Percentiles rank a stretch among this genome's conserved stretches.
Evolutionary conservation across 1,140 invertebrate genomes (phyloP).

Genomic region (Drosophila nikananu): DNA sequence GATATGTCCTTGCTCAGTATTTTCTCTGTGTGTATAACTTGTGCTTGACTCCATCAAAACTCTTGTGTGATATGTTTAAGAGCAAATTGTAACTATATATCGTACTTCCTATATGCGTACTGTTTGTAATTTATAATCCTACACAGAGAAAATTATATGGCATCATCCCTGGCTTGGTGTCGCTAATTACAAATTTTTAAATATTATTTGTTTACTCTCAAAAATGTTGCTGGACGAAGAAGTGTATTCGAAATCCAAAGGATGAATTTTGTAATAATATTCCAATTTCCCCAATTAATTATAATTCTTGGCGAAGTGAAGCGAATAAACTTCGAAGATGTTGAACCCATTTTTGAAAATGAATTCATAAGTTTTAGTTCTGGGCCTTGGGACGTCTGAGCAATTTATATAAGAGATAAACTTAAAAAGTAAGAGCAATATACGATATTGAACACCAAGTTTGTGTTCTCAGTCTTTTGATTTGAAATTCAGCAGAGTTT

Average conservation of each 20-base stretch:
- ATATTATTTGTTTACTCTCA: slow-evolving; percentile 9
- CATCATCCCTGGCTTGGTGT: slow-evolving; percentile 6
- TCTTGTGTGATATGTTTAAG: slow-evolving; percentile 80
- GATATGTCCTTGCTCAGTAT: background rate
- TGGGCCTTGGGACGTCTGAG: slow-evolving; percentile 66
- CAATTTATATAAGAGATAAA: slow-evolving; percentile 56
- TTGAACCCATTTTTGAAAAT: slow-evolving; percentile 40
- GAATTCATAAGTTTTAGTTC: slow-evolving; percentile 27
- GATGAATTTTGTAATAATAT: slow-evolving; percentile 8
- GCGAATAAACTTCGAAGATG: slow-evolving; percentile 70
- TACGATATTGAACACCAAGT: slow-evolving; percentile 39
- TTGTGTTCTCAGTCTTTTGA: slow-evolving; percentile 45
- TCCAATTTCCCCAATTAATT: slow-evolving; percentile 1
- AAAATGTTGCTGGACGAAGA: slow-evolving; percentile 4
- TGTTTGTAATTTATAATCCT: slow-evolving; percentile 67
- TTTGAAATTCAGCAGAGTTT: slow-evolving; percentile 58
- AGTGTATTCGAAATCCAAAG: slow-evolving; percentile 1
- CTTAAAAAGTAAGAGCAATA: slow-evolving; percentile 54
- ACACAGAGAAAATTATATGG: slow-evolving; percentile 46
- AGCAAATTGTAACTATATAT: slow-evolving; percentile 56
- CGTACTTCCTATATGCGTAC: slow-evolving; percentile 70
- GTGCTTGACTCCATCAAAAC: slow-evolving; percentile 69
- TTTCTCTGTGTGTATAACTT: slow-evolving; percentile 21
- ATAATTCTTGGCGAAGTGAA: slow-evolving; percentile 49
- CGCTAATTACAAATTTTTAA: slow-evolving; percentile 19